phyloP scores from a whole-genome alignment of 2,888 invertebrate genomes.

The Metacarcinus magister region DNA sequence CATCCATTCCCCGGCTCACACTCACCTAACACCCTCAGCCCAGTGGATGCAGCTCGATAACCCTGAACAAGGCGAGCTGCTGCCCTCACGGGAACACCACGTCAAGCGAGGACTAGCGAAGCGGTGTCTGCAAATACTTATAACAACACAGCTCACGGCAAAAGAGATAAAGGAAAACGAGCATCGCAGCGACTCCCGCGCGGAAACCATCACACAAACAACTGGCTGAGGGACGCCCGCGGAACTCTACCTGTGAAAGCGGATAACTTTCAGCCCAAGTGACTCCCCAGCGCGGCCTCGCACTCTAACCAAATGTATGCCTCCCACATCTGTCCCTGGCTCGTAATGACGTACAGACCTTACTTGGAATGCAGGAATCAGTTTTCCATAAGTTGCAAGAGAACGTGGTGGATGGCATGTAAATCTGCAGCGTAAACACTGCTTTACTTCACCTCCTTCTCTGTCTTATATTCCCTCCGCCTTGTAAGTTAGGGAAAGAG shows the following conservation, averaged over 20 bases:
- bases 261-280: slow-evolving; percentile 46
- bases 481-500: background rate
- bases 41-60: background rate
- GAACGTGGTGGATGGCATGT: background rate
- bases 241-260: slow-evolving; percentile 9
- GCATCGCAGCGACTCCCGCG: slow-evolving; percentile 41
- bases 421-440: background rate
- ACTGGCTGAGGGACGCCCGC: slow-evolving; percentile 36
- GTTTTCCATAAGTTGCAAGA: background rate
- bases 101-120: slow-evolving; percentile 11
- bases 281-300: slow-evolving; percentile 40
- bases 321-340: background rate
- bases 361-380: slow-evolving; percentile 21
- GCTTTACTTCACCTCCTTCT: background rate
- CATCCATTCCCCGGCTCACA: background rate
- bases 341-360: slow-evolving; percentile 13
- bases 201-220: slow-evolving; percentile 51
- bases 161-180: slow-evolving; percentile 53
- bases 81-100: slow-evolving; percentile 19
- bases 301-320: background rate
- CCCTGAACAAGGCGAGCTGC: background rate
- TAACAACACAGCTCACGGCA: slow-evolving; percentile 43
- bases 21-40: background rate
- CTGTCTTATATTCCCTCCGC: background rate
- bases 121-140: slow-evolving; percentile 22